Conservation (phyloP, 2,113 vertebrate genomes). For the Dasyurus viverrinus region DNA sequence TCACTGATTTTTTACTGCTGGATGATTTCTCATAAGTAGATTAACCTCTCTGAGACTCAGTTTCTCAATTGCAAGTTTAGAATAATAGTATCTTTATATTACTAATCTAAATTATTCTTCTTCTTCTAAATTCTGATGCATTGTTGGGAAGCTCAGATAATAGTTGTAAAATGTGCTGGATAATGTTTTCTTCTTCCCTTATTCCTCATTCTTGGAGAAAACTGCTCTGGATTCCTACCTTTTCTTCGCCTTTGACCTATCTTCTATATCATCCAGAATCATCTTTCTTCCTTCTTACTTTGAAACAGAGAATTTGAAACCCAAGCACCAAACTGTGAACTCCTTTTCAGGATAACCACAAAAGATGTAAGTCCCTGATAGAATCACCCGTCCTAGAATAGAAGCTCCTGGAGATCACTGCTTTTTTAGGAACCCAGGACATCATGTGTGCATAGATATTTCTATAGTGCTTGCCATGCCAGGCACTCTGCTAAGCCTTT, state of each 20-base stretch:
- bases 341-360: not conserved
- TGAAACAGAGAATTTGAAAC: conserved; percentile 67
- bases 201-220: not conserved
- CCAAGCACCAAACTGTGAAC: not conserved
- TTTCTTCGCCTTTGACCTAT: not conserved
- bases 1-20: not conserved
- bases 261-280: conserved; percentile 29
- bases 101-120: not conserved
- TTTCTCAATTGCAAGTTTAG: not conserved
- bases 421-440: not conserved
- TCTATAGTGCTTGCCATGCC: not conserved
- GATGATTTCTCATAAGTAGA: not conserved
- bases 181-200: not conserved
- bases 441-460: not conserved
- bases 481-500: not conserved
- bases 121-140: not conserved
- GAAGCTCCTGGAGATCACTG: not conserved
- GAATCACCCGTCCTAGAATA: not conserved
- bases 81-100: not conserved
- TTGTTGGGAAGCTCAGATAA: not conserved
- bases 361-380: not conserved
- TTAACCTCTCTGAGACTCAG: not conserved
- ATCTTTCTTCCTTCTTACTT: conserved; percentile 58
- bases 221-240: conserved; percentile 26
- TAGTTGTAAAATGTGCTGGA: not conserved